These are phyloP conservation scores for Lottia scabra DNA, from an alignment of 2,888 invertebrate genomes.

Conservation along the genomic window DNA sequence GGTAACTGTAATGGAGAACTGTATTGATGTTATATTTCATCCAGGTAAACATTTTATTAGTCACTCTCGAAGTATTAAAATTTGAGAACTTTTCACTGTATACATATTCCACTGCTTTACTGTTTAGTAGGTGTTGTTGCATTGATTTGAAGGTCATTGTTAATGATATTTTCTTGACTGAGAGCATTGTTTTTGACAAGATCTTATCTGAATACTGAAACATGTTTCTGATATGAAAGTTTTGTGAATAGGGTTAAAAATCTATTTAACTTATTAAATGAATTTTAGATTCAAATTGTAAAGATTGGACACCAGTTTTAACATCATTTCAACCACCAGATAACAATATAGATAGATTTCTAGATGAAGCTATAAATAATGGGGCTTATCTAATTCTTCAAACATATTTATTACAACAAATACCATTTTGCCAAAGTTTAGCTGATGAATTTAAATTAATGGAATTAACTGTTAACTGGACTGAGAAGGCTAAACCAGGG, in stretches of 20 bases:
- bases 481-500: slow-evolving; percentile 55
- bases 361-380: slow-evolving; percentile 50
- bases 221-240: no score
- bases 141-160: no score
- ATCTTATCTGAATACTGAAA: no score
- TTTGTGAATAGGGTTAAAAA: no score
- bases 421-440: slow-evolving; percentile 54
- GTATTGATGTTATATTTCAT: slow-evolving; percentile 59
- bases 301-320: slow-evolving; percentile 59
- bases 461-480: slow-evolving; percentile 57
- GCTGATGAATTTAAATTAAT: slow-evolving; percentile 53
- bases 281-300: slow-evolving; percentile 11
- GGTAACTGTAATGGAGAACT: slow-evolving; percentile 59
- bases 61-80: no score
- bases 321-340: slow-evolving; percentile 62
- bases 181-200: no score
- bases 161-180: no score
- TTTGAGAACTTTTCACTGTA: no score
- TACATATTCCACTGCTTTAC: no score
- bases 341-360: slow-evolving; percentile 55
- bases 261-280: no score
- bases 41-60: slow-evolving; percentile 21
- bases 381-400: slow-evolving; percentile 61
- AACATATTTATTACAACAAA: slow-evolving; percentile 54
- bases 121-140: no score